Evolutionary conservation across 2,797 vertebrate genomes (phyloP).

Genomic region (Natrix natrix): DNA sequence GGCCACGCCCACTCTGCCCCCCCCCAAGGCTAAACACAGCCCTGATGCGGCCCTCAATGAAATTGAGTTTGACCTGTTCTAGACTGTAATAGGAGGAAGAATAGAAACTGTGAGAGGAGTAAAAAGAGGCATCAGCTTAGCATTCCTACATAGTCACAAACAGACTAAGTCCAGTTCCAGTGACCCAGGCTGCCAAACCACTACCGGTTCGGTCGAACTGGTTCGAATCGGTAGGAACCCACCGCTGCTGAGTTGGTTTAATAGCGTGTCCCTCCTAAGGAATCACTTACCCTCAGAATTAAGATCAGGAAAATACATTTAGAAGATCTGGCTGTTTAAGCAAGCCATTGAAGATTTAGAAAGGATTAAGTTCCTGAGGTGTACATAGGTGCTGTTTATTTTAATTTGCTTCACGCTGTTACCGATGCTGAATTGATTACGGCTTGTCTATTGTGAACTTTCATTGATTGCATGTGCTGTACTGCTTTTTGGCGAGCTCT

Average conservation of each 20-base stretch:
- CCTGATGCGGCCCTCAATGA: no score
- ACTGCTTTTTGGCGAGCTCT: background rate
- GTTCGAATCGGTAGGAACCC: no score
- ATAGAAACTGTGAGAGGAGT: no score
- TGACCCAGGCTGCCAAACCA: no score
- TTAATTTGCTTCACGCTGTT: background rate
- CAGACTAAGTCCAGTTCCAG: no score
- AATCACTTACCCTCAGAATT: background rate
- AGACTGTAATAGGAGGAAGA: no score
- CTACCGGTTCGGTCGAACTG: no score
- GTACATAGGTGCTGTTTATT: background rate
- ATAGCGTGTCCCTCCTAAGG: background rate
- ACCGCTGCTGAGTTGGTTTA: background rate
- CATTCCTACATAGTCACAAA: no score
- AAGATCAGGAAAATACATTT: background rate
- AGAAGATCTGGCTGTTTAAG: background rate
- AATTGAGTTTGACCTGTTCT: no score
- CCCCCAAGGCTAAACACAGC: no score
- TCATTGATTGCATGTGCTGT: background rate
- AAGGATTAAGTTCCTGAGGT: background rate
- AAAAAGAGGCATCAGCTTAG: no score
- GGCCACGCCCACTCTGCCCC: no score
- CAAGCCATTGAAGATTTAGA: background rate
- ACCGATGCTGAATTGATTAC: background rate
- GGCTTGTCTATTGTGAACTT: background rate